These are phyloP conservation scores for Nautilus pompilius DNA, from an alignment of 1,140 invertebrate species.

Conservation along the genomic window DNA sequence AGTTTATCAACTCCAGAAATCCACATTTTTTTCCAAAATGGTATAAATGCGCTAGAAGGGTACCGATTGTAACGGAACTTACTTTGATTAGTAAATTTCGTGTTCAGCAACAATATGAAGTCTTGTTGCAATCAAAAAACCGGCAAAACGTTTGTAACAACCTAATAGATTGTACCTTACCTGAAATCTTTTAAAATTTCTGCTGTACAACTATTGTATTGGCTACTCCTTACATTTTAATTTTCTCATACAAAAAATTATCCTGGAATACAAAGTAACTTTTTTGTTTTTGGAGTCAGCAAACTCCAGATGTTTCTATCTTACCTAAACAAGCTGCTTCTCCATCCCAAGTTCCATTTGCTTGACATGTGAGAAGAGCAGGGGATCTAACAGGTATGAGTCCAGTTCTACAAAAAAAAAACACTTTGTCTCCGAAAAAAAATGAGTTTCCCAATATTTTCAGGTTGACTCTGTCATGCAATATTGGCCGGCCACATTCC, in stretches of 20 bases:
- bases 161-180: neutral
- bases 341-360: slow-evolving; percentile 51
- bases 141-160: neutral
- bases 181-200: neutral
- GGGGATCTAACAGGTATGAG: slow-evolving; percentile 34
- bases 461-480: slow-evolving; percentile 36
- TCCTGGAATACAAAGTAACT: slow-evolving; percentile 8
- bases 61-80: too few species aligned
- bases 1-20: too few species aligned
- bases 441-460: slow-evolving; percentile 56
- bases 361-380: slow-evolving; percentile 45
- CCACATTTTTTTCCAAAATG: too few species aligned
- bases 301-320: too few species aligned
- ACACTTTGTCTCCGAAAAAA: slow-evolving; percentile 56
- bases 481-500: slow-evolving; percentile 51
- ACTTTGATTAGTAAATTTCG: too few species aligned
- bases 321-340: slow-evolving; percentile 46
- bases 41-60: too few species aligned
- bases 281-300: neutral
- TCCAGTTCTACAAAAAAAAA: slow-evolving; percentile 55
- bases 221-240: slow-evolving; percentile 8
- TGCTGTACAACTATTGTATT: neutral
- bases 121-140: too few species aligned
- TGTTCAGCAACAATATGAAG: too few species aligned
- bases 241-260: too few species aligned